Base-by-base conservation (phyloP, 2,113 vertebrate genomes). In the Struthidea cinerea region DNA sequence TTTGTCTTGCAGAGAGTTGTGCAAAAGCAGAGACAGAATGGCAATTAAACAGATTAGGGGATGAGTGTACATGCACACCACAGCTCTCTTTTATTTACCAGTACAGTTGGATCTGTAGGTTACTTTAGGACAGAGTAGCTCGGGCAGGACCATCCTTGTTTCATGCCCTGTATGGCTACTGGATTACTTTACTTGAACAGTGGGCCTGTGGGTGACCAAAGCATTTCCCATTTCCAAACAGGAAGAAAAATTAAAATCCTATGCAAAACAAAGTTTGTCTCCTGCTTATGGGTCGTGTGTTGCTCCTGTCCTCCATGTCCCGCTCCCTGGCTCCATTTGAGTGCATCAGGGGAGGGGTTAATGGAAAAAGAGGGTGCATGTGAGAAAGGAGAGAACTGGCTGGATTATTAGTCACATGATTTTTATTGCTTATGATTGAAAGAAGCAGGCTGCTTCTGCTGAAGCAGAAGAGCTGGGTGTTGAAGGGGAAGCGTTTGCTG, bases 1-100 rank as follows among this genome's bases (percentile, higher is more conserved):
- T 75, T 77, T 57, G 28, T 82, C 33, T 91, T 84, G 56, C 52
- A 87, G 35, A 83, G 24, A 91, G 50, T 55, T 86, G 42, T 78
- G 64, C 73, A 87, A 84, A 95, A 91, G 33, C 55, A 86, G 63
- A 84, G 69, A 27, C 73, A 91, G 30, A 87, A 78, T 0, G 0
- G 27, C 39, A 89, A 53, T 67, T 53, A 74, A 77, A 67, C 30
- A 67, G 35, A 49, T 61, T 47, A 73, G 32, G 28, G 12, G 13
- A 57, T 67, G 33, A 42, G 46, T 28, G 16, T 2, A 4, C 46
- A 74, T 37, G 68, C 26, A 81, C 6, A 59, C 1, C 13, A 42
- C 39, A 68, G 12, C 15, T 92, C 19, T 73, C 49, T 39, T 65
- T 42, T 35, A 70, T 74, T 84, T 77, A 70, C 42, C 59, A 28